These are phyloP conservation scores for Ericerus pela DNA, from an alignment of 1,140 invertebrate species.

Conservation along the genomic window DNA sequence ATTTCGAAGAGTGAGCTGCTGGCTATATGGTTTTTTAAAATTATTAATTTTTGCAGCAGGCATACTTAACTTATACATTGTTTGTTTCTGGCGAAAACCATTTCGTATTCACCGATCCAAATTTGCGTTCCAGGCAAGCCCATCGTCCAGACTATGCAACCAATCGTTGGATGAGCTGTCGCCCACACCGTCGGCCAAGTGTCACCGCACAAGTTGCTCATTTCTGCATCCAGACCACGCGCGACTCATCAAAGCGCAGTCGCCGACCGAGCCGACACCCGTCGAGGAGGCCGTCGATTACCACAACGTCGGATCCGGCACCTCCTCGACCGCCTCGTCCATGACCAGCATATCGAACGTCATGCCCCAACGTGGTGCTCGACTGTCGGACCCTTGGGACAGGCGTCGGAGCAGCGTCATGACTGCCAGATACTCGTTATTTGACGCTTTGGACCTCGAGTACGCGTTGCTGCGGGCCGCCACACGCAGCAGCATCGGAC, in stretches of 20 bases:
- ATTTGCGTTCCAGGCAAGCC: background rate
- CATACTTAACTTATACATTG: no score
- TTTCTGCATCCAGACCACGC: background rate
- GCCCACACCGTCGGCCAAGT: background rate
- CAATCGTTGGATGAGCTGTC: background rate
- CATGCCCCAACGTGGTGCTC: slow-evolving; percentile 28
- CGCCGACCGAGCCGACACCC: slow-evolving; percentile 31
- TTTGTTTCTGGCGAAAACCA: no score
- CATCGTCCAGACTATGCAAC: background rate
- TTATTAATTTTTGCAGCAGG: no score
- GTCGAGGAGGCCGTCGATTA: slow-evolving; percentile 32
- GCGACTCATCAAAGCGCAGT: background rate
- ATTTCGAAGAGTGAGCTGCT: no score
- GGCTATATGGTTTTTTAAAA: no score
- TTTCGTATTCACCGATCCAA: no score
- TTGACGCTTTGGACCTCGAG: slow-evolving; percentile 53
- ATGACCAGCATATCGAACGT: slow-evolving; percentile 31
- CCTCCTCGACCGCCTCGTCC: slow-evolving; percentile 42
- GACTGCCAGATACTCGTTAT: slow-evolving; percentile 43
- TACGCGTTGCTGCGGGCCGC: slow-evolving; percentile 49
- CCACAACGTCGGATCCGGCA: slow-evolving; percentile 24
- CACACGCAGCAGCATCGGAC: slow-evolving; percentile 50
- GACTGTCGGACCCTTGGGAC: slow-evolving; percentile 32
- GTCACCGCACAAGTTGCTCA: slow-evolving; percentile 1
- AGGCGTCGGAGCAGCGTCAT: slow-evolving; percentile 35